These are phyloP conservation scores for Ranitomeya variabilis DNA, from an alignment of 2,113 vertebrate genomes.

Conservation along the genomic window DNA sequence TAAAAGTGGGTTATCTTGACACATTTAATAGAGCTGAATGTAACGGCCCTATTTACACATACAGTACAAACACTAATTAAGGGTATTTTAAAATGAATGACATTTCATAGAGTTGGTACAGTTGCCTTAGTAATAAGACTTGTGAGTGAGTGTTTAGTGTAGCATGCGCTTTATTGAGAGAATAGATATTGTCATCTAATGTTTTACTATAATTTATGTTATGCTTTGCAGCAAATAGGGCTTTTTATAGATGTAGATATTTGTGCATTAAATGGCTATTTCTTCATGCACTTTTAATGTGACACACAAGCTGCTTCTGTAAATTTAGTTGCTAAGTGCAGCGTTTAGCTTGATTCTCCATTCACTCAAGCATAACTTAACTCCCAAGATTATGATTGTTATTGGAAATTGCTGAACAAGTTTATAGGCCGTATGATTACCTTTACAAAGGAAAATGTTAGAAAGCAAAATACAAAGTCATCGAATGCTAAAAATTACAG, in stretches of 20 bases:
- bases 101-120: conserved; percentile 1
- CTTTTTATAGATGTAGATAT: conserved; percentile 29
- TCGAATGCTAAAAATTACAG: conserved; percentile 53
- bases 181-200: not conserved
- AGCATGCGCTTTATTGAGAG: conserved; percentile 13
- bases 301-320: conserved; percentile 25
- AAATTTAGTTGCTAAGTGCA: conserved; percentile 48
- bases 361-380: conserved; percentile 60
- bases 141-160: conserved; percentile 34
- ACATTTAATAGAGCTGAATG: not conserved
- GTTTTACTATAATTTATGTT: not conserved
- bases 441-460: conserved; percentile 56
- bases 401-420: conserved; percentile 63
- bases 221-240: not conserved
- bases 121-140: conserved; percentile 17
- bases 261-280: conserved; percentile 30
- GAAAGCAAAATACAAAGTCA: conserved; percentile 64
- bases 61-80: conserved; percentile 26
- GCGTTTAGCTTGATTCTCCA: conserved; percentile 57
- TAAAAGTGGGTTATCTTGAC: not conserved
- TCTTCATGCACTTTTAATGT: not conserved
- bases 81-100: conserved; percentile 7
- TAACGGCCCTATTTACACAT: conserved; percentile 3
- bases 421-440: conserved; percentile 69
- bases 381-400: conserved; percentile 62